Evolutionary conservation across 2,113 vertebrate genomes (phyloP).

Genomic region (Misgurnus anguillicaudatus): DNA sequence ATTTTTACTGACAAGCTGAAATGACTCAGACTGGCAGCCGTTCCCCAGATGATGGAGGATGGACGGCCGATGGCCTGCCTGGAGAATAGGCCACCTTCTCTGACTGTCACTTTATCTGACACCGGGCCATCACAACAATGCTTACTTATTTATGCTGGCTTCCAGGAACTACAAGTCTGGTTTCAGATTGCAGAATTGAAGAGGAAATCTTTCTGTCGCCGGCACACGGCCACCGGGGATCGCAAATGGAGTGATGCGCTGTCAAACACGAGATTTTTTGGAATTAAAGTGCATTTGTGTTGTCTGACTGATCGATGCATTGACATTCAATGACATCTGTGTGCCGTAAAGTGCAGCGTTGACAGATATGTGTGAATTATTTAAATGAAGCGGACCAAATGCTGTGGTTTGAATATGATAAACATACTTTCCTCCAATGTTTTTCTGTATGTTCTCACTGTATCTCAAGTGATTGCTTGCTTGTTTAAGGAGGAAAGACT

Average conservation of each 20-base stretch:
- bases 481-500: too few relatives aligned
- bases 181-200: constrained; percentile 25
- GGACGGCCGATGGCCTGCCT: not conserved
- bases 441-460: not conserved
- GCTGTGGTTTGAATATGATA: not conserved
- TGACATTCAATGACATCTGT: constrained; percentile 26
- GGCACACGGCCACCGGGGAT: constrained; percentile 7
- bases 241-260: not conserved
- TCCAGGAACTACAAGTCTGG: constrained; percentile 66
- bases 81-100: constrained; percentile 60
- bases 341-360: not conserved
- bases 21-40: constrained; percentile 18
- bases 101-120: constrained; percentile 74
- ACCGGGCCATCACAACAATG: constrained; percentile 71
- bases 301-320: constrained; percentile 16
- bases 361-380: not conserved
- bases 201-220: constrained; percentile 40
- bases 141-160: constrained; percentile 77
- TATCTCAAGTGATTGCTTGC: too few relatives aligned
- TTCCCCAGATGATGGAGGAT: constrained; percentile 1
- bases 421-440: not conserved
- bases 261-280: not conserved
- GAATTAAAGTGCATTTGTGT: not conserved
- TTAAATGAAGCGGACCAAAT: not conserved
- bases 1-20: not conserved